Base-by-base conservation (phyloP, 2,113 vertebrate species). In the Neogale vison region DNA sequence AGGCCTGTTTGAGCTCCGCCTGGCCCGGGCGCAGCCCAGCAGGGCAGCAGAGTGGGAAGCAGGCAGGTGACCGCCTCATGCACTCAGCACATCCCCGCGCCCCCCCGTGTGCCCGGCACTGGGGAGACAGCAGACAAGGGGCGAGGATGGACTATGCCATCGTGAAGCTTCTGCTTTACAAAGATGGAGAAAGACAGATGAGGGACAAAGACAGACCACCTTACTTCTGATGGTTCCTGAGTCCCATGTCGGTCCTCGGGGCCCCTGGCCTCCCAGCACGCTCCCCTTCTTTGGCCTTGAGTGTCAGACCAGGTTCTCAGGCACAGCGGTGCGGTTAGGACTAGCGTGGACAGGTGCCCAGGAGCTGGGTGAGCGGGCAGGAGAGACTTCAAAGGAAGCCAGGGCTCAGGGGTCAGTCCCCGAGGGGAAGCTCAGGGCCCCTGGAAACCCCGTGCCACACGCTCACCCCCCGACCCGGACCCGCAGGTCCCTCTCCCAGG, bases 1-100 rank as follows among this genome's bases (percentile, higher is more conserved):
- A 34, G n/a, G 50, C 55, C 4, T 13, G 1, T 7, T 2, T 6
- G 14, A 47, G 7, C 50, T 9, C 23, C 31, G 14, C 13, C 63
- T 45, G 87, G 42, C 17, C 34, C 4, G 1, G 2, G 21, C 1
- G 8, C 23, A 24, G 67, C 50, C 4, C 42, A n/a, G 50, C 17
- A 34, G 29, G 47, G 59, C 47, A 26, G 29, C 2, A 31, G 50
- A 29, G 55, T 18, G 47, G 24, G 59, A 63, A 6, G 29, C 57
- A 23, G 84, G 63, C 83, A 0, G 6, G 0, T 3, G 20, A 23
- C 26, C 20, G 0, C 31, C 36, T 21, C 59, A 0, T 7, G 15
- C 74, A 6, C 1, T 12, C 24, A 4, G 11, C 71, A 7, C 36
- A 71, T 18, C 0, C 1, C 47, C 31, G 36, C 0, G 15, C 34